Base-by-base conservation (phyloP, 2,797 vertebrate species). In the Anableps anableps region DNA sequence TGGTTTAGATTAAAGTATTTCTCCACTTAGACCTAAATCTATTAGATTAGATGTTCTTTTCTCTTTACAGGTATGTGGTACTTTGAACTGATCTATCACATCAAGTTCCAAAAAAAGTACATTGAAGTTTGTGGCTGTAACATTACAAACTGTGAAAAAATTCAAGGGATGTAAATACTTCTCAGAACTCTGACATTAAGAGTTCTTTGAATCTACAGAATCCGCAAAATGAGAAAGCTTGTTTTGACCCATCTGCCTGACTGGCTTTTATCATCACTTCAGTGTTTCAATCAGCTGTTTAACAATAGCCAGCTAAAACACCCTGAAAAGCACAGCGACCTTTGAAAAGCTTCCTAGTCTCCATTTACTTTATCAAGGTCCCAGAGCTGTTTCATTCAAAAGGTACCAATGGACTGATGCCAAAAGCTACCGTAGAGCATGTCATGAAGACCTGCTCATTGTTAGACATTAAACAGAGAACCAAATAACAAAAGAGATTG, bases 401-500 rank as follows among this genome's bases (percentile, higher is more conserved):
- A 43, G 58, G 58, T 29, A 50, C 45, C 45, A 64, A 41, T 64
- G 72, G 58, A 66, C 17, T 58, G 51, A 72, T 72, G 50, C 51
- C 68, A 78, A 78, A 53, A 6, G 17, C n/a, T 58, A 70, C 36
- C 45, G 53, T 6, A 70, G 62, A 70, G n/a, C n/a, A 58, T 58
- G 51, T 29, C 51, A 31, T 68, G 34, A 51, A 45, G 51, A 78
- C 50, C 51, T 78, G 21, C 38, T 58, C 68, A 51, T 17, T 72
- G 51, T 43, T 19, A 58, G 66, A 78, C 43, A 14, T 43, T 53
- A 72, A 64, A 66, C 43, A 50, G 55, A 74, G 55, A 79, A 29
- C 14, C 55, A 29, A 45, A 64, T 73, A 34, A 74, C 23, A 74
- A 79, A 79, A 48, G 48, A 64, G 34, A 48, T 41, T 45, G 26